Base-by-base conservation (phyloP, 2,797 vertebrate species). In the Eremophila alpestris region DNA sequence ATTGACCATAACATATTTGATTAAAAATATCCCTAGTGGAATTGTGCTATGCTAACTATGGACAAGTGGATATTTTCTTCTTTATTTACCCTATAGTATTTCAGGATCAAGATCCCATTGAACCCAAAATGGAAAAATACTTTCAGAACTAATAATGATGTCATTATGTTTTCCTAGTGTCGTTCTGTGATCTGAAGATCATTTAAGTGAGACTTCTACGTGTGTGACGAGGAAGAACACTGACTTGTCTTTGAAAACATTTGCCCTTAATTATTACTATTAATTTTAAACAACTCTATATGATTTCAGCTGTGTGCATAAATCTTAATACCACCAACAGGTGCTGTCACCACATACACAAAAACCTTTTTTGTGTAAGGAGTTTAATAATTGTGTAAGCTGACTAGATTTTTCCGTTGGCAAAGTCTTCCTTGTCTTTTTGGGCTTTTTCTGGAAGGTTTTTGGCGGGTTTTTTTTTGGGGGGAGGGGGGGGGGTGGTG, bases 401-500 rank as follows among this genome's bases (percentile, higher is more conserved):
- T 55, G 4, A 77, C 24, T 34, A 46, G 22, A 59, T 84, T 76
- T 78, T 69, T 38, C 32, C 67, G 18, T 6, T 38, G 7, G 22
- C 8, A 55, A 76, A 58, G n/a, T 51, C n/a, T 40, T 77, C 30
- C 21, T 11, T 71, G 13, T 34, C 36, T 21, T 83, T 73, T 83
- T 32, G 9, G 10, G 7, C 52, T 27, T 29, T 21, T 38, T 29
- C 18, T 20, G 8, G 16, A 38, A 38, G 38, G 38, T 38, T 38
- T 38, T 38, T 38, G 6, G 41, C 16, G 41, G 41, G 15, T 5
- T 41, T 19, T 11, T 15, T 34, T 34, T 29, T 11, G 32, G 13
- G 30, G 8, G 2, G 6, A 11, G 7, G 3, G 8, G 3, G 13
- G 30, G 6, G 2, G 6, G 9, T 5, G 3, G 8, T 4, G 36